phyloP scores from a whole-genome alignment of 2,113 vertebrate species.

The Sminthopsis crassicaudata region DNA sequence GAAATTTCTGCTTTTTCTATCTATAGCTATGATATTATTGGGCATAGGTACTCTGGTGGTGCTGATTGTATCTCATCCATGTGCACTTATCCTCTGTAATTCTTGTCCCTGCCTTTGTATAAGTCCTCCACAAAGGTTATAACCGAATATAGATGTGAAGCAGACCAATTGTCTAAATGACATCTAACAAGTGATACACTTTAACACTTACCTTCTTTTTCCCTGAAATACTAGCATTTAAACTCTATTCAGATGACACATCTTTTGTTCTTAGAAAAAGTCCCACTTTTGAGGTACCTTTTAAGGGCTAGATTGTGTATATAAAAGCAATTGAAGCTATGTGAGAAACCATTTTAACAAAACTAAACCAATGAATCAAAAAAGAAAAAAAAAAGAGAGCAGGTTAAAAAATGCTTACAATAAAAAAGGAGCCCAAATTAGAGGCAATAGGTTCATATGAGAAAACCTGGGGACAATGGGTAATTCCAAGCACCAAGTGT shows the following conservation, averaged over 20 bases:
- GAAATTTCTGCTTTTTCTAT: neutral
- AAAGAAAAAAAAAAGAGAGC: neutral
- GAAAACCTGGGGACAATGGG: slow-evolving; percentile 67
- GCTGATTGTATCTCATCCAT: neutral
- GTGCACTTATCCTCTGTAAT: neutral
- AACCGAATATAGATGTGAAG: slow-evolving; percentile 26
- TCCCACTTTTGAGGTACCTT: slow-evolving; percentile 69
- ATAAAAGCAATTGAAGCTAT: slow-evolving; percentile 68
- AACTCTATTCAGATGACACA: slow-evolving; percentile 48
- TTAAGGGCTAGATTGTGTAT: slow-evolving; percentile 67
- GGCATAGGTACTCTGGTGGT: neutral
- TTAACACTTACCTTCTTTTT: neutral
- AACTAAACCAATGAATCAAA: slow-evolving; percentile 62
- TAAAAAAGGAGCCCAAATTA: slow-evolving; percentile 11
- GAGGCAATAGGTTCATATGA: slow-evolving; percentile 66
- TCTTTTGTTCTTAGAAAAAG: slow-evolving; percentile 65
- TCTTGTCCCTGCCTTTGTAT: neutral
- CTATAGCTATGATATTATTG: neutral
- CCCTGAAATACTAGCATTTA: slow-evolving; percentile 47
- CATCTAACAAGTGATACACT: neutral
- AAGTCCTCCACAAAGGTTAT: slow-evolving; percentile 6
- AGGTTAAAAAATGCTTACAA: slow-evolving; percentile 53
- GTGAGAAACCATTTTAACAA: slow-evolving; percentile 72
- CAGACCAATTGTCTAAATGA: slow-evolving; percentile 29
- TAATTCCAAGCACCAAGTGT: slow-evolving; percentile 67